Evolutionary conservation across 2,797 vertebrate genomes (phyloP), one percentile per base, ranked within the genome.

Genomic region (Hemitrygon akajei): DNA sequence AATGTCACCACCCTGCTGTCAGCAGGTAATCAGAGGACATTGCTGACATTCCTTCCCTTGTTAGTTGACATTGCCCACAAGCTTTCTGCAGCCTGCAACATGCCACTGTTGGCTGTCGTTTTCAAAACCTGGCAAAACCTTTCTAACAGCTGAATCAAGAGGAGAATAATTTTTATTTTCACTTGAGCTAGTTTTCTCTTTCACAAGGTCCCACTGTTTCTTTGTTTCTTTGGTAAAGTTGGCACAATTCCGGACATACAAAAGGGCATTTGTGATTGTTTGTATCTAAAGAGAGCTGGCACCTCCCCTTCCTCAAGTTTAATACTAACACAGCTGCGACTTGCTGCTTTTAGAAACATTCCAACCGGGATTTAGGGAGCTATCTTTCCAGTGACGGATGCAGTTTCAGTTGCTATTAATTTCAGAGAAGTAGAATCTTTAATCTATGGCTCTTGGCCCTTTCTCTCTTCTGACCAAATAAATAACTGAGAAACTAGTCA

Each of bases 1-100:
- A 97, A 97, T 97, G 97, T 97, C 97, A 96, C 97, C 97, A 97
- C 97, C 0, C 95, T 95, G 95, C 94, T 94, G 94, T 95, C 94
- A 95, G 95, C 95, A 95, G 95, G 96, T 96, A 97, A 96, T 96
- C 96, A 96, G 97, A 95, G 96, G 96, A 96, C 95, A 95, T 96
- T 94, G 95, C 95, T 95, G 94, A 94, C 94, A 75, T 71, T 94
- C 94, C 95, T 94, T 95, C 94, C 95, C 95, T 94, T 94, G 82
- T 96, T 95, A 95, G 95, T 95, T 96, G 95, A 95, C 95, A 96
- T 95, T 95, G 94, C 94, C 94, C 94, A 95, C 96, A 96, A 96
- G 95, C 95, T 95, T 96, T 94, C 95, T 96, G 95, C 96, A 96
- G 96, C 96, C 96, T 95, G 95, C 96, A 96, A 96, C 96, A 96